A percentile compares a stretch with the other conserved stretches of the same genome.
Conservation (phyloP, 2,797 vertebrate species). For the Threskiornis aethiopicus region DNA sequence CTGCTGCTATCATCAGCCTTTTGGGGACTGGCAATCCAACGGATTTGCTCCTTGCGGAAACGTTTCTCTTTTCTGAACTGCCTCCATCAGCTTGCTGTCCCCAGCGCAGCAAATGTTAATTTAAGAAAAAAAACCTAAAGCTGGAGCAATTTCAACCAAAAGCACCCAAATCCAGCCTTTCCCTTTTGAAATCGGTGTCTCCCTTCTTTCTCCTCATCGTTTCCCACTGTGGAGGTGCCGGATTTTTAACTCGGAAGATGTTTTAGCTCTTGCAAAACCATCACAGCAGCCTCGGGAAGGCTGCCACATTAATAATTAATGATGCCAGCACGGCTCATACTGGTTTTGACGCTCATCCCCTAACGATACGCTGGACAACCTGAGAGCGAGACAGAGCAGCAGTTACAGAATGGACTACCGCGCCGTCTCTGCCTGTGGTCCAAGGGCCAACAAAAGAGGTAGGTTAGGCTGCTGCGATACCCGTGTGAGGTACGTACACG, state of each 20-base stretch:
- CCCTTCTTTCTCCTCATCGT: not conserved
- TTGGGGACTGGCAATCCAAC: accelerated
- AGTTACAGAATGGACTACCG: not conserved
- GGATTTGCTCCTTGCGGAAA: not conserved
- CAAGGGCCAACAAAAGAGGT: not conserved
- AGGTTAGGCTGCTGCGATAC: not conserved
- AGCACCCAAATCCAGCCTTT: not conserved
- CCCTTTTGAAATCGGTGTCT: not conserved
- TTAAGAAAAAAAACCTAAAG: not conserved
- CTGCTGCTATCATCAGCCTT: not conserved
- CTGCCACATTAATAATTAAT: too few relatives aligned
- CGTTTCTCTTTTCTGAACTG: not conserved
- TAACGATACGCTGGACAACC: not conserved
- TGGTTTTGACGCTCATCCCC: not conserved
- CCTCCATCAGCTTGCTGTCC: accelerated
- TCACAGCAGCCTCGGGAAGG: conserved; percentile 28
- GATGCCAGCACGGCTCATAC: not conserved
- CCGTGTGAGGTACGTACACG: accelerated
- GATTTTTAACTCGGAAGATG: not conserved
- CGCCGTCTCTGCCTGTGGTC: accelerated
- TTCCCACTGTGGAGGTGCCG: not conserved
- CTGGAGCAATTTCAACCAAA: not conserved
- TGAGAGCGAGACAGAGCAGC: not conserved
- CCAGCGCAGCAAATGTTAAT: not conserved
- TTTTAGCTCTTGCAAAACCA: not conserved